Conservation (phyloP, 2,888 invertebrate genomes). For the Drosophila imparisetae region DNA sequence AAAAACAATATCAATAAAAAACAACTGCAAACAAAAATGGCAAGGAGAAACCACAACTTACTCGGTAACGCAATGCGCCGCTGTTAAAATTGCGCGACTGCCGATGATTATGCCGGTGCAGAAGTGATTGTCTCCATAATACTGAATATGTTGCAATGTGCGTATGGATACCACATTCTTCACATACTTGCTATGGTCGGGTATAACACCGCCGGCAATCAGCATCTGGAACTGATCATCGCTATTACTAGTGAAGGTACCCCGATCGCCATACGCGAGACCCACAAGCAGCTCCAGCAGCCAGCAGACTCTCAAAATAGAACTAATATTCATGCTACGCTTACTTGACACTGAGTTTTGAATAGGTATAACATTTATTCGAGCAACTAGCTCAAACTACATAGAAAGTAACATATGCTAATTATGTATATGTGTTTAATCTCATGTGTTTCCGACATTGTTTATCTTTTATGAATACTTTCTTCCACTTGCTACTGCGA, state of each 20-base stretch:
- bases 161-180: constrained; percentile 58
- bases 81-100: constrained; percentile 56
- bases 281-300: constrained; percentile 5
- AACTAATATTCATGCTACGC: constrained; percentile 19
- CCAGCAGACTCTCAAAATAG: not conserved
- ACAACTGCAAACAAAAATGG: too few relatives aligned
- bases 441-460: constrained; percentile 8
- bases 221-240: constrained; percentile 61
- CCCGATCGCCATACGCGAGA: constrained; percentile 18
- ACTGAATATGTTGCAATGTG: constrained; percentile 35
- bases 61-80: constrained; percentile 67
- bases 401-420: constrained; percentile 13
- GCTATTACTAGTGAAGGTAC: constrained; percentile 23
- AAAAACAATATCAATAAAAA: not conserved
- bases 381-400: constrained; percentile 30
- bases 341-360: constrained; percentile 11
- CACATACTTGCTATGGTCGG: constrained; percentile 12
- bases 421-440: not conserved
- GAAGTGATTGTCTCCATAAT: constrained; percentile 62
- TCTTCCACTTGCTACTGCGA: not conserved
- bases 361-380: constrained; percentile 39
- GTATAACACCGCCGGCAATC: constrained; percentile 52
- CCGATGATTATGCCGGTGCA: constrained; percentile 61
- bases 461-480: not conserved
- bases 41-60: constrained; percentile 20